A percentile compares a stretch with the other conserved stretches of the same genome.
Evolutionary conservation across 2,888 invertebrate species (phyloP).

Genomic region (Macaria notata): DNA sequence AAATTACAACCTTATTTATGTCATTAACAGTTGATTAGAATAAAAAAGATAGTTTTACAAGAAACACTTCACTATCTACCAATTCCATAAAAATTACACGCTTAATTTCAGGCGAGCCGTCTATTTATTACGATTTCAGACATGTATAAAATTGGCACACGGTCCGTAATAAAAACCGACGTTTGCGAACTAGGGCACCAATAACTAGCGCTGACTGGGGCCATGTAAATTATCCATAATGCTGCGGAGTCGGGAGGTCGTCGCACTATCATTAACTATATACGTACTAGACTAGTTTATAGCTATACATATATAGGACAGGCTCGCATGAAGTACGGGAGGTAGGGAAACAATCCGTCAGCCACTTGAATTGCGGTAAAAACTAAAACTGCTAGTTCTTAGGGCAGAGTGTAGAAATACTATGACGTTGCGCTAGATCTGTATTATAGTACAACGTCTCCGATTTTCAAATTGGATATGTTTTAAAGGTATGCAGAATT

Average conservation of each 20-base stretch:
- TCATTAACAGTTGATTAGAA: too few relatives aligned
- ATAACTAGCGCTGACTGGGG: slow-evolving; percentile 17
- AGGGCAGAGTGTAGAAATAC: too few relatives aligned
- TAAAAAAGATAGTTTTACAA: too few relatives aligned
- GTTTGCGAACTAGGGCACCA: slow-evolving; percentile 19
- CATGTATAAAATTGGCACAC: slow-evolving; percentile 11
- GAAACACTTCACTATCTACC: too few relatives aligned
- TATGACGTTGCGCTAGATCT: too few relatives aligned
- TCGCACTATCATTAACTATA: slow-evolving; percentile 26
- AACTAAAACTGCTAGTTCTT: too few relatives aligned
- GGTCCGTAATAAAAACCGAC: slow-evolving; percentile 7
- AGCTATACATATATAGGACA: not conserved
- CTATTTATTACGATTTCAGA: slow-evolving; percentile 5
- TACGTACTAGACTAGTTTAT: slow-evolving; percentile 31
- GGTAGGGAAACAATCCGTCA: not conserved
- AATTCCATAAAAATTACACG: too few relatives aligned
- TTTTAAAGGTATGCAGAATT: too few relatives aligned
- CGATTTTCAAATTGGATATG: too few relatives aligned
- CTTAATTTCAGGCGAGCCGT: too few relatives aligned
- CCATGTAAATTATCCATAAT: slow-evolving; percentile 27
- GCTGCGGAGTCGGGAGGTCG: slow-evolving; percentile 23
- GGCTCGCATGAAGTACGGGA: slow-evolving; percentile 15
- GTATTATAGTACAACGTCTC: too few relatives aligned
- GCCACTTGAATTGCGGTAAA: not conserved
- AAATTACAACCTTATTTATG: too few relatives aligned